Conservation (phyloP, 2,888 invertebrate species). For the Amiota mariae region DNA sequence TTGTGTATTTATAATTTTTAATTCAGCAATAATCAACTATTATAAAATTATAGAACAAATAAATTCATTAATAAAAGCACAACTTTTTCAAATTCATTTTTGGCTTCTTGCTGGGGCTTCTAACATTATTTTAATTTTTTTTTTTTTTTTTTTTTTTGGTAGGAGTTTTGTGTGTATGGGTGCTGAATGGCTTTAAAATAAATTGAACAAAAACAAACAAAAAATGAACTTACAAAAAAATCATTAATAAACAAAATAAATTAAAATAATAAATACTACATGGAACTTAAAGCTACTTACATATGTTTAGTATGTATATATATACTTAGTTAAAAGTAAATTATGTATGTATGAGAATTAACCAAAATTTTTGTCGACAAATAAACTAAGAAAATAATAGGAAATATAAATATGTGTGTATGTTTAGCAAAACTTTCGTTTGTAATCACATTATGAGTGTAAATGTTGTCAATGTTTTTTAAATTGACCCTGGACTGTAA, state of each 20-base stretch:
- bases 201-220: constrained; percentile 11
- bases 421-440: too few species aligned
- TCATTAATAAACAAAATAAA: not conserved
- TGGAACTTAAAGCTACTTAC: too few species aligned
- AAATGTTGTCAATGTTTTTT: too few species aligned
- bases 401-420: too few species aligned
- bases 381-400: too few species aligned
- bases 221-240: constrained; percentile 19
- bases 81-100: not conserved
- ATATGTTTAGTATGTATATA: too few species aligned
- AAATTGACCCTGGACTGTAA: too few species aligned
- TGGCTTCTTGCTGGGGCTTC: constrained; percentile 6
- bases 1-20: not conserved
- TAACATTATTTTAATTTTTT: not conserved
- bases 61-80: constrained; percentile 3
- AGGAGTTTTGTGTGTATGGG: not conserved
- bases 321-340: too few species aligned
- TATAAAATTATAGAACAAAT: constrained; percentile 23
- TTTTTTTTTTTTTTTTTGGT: constrained; percentile 1
- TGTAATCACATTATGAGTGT: too few species aligned
- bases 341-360: too few species aligned
- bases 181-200: constrained; percentile 20
- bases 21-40: constrained; percentile 31
- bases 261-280: too few species aligned
- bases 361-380: too few species aligned